phyloP scores from a whole-genome alignment of 2,888 invertebrate species.

The Lottia scabra region DNA sequence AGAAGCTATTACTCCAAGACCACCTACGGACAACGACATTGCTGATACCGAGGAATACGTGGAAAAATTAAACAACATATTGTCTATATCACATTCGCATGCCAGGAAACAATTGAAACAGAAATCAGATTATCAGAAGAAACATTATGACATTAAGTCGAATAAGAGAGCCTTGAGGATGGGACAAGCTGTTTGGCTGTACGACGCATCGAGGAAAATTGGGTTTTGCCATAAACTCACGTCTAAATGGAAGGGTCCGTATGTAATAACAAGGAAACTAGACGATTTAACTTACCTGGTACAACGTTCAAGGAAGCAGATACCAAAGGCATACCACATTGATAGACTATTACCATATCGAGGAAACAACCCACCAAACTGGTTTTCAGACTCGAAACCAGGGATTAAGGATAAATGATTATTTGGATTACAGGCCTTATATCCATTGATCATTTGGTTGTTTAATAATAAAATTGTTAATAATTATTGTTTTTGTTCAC shows the following conservation, averaged over 20 bases:
- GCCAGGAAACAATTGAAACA: neutral
- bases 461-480: too few relatives aligned
- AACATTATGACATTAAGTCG: neutral
- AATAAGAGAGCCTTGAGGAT: neutral
- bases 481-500: too few relatives aligned
- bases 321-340: neutral
- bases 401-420: neutral
- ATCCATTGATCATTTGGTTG: too few relatives aligned
- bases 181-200: constrained; percentile 7
- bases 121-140: neutral
- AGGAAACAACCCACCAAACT: neutral
- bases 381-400: too few relatives aligned
- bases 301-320: neutral
- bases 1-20: neutral
- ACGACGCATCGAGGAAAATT: neutral
- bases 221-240: constrained; percentile 5
- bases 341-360: constrained; percentile 3
- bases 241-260: constrained; percentile 8
- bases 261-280: neutral
- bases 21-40: neutral
- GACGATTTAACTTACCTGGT: constrained; percentile 10
- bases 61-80: neutral
- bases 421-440: too few relatives aligned
- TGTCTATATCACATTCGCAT: neutral
- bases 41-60: neutral